Evolutionary conservation across 2,113 vertebrate genomes (phyloP), one percentile per base, ranked within the genome.

Genomic region (Ascaphus truei): DNA sequence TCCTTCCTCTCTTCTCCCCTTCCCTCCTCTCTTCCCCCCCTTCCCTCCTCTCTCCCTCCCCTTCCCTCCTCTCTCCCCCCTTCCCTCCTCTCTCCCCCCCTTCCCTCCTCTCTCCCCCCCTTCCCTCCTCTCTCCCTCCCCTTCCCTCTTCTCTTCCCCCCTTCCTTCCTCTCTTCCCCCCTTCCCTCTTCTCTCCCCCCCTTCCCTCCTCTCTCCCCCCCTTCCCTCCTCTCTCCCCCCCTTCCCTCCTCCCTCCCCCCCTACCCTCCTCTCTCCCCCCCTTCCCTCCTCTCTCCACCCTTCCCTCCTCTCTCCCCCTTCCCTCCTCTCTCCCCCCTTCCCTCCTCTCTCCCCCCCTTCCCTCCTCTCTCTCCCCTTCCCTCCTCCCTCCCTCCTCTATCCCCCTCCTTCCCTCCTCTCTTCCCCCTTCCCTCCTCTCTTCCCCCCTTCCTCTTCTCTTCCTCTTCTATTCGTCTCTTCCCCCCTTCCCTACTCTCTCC

Each of bases 41-140:
- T n/a, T n/a, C n/a, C n/a, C n/a, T n/a, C n/a, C n/a, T n/a, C n/a
- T n/a, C n/a, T n/a, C n/a, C n/a, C n/a, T n/a, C n/a, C n/a, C n/a
- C n/a, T n/a, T n/a, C n/a, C n/a, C n/a, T n/a, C n/a, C n/a, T n/a
- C n/a, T n/a, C n/a, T n/a, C n/a, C n/a, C n/a, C n/a, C 43, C 72
- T 52, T 75, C 75, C 72, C 76, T 80, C 78, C 75, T n/a, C n/a
- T n/a, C n/a, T n/a, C n/a, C n/a, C 80, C 80, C 78, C 76, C 78
- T 78, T 78, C 75, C 75, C 80, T 80, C 78, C 76, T 76, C 80
- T 78, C 75, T 69, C 34, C 51, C 53, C 71, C 75, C 7, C 76
- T 51, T 51, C 72, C 59, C 62, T 78, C 26, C 43, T 59, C 12
- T 60, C 69, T 68, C 73, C 68, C 78, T 62, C 41, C 65, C 64